phyloP scores from a whole-genome alignment of 2,113 vertebrate species.

The Laticauda colubrina region DNA sequence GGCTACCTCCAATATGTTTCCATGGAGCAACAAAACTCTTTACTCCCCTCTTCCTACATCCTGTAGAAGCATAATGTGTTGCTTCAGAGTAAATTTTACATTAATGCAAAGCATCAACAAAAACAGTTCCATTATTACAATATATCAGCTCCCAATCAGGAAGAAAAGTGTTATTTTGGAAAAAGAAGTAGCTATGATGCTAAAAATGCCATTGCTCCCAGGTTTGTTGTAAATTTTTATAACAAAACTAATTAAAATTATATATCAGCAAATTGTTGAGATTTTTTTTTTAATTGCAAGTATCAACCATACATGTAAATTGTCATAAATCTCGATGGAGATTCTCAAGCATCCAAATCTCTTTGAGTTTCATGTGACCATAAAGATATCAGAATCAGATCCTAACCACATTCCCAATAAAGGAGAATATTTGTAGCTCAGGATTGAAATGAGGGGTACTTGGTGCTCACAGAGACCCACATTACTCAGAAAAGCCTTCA shows the following conservation, averaged over 20 bases:
- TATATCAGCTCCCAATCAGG: neutral
- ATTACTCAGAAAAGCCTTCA: neutral
- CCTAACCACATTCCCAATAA: neutral
- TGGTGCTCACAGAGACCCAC: too few relatives aligned
- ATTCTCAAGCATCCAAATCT: neutral
- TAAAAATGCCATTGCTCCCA: neutral
- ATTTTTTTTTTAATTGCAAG: neutral
- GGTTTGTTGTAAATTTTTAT: neutral
- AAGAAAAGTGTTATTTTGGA: neutral
- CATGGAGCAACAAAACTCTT: neutral
- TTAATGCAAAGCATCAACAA: neutral
- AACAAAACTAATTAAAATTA: neutral
- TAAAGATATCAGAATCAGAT: neutral
- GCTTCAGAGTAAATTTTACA: neutral
- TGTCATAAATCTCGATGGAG: neutral
- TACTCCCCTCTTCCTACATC: neutral
- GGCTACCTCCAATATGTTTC: neutral
- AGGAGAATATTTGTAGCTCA: too few relatives aligned
- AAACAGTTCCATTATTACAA: neutral
- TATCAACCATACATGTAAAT: neutral
- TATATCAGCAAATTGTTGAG: neutral
- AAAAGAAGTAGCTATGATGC: neutral
- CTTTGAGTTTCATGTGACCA: neutral
- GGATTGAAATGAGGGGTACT: too few relatives aligned
- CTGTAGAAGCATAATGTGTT: neutral